A percentile compares a stretch with the other conserved stretches of the same genome.
Evolutionary conservation across 2,888 invertebrate genomes (phyloP).

Genomic region (Odontocerum albicorne): DNA sequence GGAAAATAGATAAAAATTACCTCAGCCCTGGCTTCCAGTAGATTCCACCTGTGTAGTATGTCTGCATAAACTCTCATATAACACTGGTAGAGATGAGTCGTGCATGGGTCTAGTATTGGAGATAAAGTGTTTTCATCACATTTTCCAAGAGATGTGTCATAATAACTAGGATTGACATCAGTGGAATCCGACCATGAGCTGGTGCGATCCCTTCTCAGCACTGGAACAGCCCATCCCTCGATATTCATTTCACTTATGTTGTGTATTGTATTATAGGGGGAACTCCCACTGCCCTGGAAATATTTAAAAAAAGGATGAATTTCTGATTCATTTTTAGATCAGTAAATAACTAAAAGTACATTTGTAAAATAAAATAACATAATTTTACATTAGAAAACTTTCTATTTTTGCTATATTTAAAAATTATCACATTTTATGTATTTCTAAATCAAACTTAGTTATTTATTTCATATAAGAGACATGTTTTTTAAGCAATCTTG

Average conservation of each 20-base stretch:
- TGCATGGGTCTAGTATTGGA: conserved; percentile 52
- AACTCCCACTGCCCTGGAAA: conserved; percentile 62
- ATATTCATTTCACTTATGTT: conserved; percentile 71
- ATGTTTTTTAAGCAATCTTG: no score
- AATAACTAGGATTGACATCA: conserved; percentile 60
- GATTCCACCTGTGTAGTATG: conserved; percentile 82
- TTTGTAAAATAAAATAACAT: no score
- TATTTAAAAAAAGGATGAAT: no score
- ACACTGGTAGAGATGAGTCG: conserved; percentile 70
- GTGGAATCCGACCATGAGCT: conserved; percentile 88
- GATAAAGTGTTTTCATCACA: conserved; percentile 44
- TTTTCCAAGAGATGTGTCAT: conserved; percentile 42
- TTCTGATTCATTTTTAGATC: no score
- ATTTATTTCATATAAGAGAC: no score
- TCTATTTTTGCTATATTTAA: no score
- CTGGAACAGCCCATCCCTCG: conserved; percentile 76
- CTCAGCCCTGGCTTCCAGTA: conserved; percentile 77
- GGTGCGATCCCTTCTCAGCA: conserved; percentile 71
- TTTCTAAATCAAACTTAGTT: no score
- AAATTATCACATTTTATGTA: no score
- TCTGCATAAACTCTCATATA: conserved; percentile 89
- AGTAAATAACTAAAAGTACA: no score
- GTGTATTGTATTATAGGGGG: conserved; percentile 88
- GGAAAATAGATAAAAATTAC: conserved; percentile 52
- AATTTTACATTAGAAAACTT: no score